Evolutionary conservation across 2,113 vertebrate species (phyloP), one percentile per base, ranked within the genome.

Genomic region (Symphodus melops): DNA sequence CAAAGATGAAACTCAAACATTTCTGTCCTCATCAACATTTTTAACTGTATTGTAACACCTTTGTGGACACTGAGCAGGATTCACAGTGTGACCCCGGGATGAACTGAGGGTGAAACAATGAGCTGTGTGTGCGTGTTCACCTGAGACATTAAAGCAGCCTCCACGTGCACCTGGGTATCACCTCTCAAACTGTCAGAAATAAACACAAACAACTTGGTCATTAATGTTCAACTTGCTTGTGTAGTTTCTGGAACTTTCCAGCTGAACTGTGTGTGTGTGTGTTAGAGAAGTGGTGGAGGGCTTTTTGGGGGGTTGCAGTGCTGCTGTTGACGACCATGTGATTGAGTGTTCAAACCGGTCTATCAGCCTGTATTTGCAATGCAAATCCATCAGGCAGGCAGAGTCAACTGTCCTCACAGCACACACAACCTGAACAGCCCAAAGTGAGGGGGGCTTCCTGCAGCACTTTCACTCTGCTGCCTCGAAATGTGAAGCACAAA

Each of bases 321-420:
- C 62, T 81, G 28, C 28, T 33, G 70, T 79, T 71, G 76, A 76
- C 8, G 59, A 80, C 73, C 8, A 28, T 66, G 80, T 23, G 39
- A 70, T 42, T 16, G 53, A 54, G 48, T 37, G 71, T 71, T 81
- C 56, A 77, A 76, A 78, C 84, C 72, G 67, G 82, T 80, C 62
- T 66, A 57, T 68, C 36, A 60, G 67, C 68, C 20, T 28, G 44
- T 61, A 82, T 91, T 92, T 92, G 77, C 86, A 87, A 86, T 88
- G 88, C 86, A 91, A 91, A 91, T 82, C 23, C 21, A 21, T 19
- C 44, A 56, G 17, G 36, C 49, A 65, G 68, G 21, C 68, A 65
- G 64, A 79, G 74, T 72, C 68, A 83, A 74, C 77, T 62, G 78
- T 83, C 36, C 46, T 68, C 39, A 55, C 9, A 65, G 28, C 3